Base-by-base conservation (phyloP, 2,888 invertebrate species). In the Steromphala cineraria region DNA sequence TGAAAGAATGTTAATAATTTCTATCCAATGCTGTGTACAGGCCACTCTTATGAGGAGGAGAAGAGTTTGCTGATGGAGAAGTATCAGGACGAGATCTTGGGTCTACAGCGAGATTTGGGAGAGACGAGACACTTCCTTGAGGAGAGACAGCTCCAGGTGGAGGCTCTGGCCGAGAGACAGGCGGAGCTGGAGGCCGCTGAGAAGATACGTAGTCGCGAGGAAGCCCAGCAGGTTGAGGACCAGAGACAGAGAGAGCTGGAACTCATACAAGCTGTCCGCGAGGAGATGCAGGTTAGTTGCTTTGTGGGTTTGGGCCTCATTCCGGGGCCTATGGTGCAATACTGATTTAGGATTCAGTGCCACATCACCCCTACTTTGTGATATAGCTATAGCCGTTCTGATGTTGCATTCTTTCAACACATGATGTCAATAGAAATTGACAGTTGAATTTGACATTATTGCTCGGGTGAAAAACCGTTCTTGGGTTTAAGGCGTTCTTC, bases 1-100 rank as follows among this genome's bases (percentile, higher is more conserved):
- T 10, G 7, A 1, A n/a, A n/a, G n/a, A n/a, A n/a, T n/a, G n/a
- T n/a, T n/a, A n/a, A n/a, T n/a, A n/a, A n/a, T n/a, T n/a, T n/a
- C n/a, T n/a, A n/a, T n/a, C n/a, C n/a, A n/a, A n/a, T n/a, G n/a
- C 2, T 55, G 21, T 36, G 74, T 79, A n/a, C 80, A 88, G 89
- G 82, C 82, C 84, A 82, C 56, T 82, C 86, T 7, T 89, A 87
- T 83, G 89, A 89, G 62, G 82, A 82, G 3, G 90, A 91, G 83
- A 89, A 88, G 75, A 71, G 80, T 21, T 83, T 88, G 46, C 81
- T 91, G 24, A 80, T 85, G 17, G 85, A 88, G 78, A 85, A 85
- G 56, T 88, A 89, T 79, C 90, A 90, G 77, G 81, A 82, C 10
- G 82, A 90, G 84, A 87, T 90, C 10, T 28, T 78, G 28, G 46